phyloP scores from a whole-genome alignment of 2,797 vertebrate genomes.

The Acanthiza pusilla region DNA sequence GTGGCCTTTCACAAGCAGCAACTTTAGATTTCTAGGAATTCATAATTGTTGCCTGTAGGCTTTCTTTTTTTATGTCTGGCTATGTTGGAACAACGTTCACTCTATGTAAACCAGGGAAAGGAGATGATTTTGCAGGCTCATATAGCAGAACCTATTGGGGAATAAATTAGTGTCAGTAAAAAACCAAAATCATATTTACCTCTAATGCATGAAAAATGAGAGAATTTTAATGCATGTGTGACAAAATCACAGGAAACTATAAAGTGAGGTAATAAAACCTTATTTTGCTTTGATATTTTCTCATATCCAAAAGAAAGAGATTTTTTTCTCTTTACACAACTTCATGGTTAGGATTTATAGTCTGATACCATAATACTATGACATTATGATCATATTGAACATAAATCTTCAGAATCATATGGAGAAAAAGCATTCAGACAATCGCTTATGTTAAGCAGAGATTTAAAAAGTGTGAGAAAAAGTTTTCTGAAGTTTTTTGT shows the following conservation, averaged over 20 bases:
- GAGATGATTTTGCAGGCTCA: background rate
- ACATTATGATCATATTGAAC: background rate
- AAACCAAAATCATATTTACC: rapidly evolving
- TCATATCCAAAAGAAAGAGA: background rate
- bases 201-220: background rate
- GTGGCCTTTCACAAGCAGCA: background rate
- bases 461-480: background rate
- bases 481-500: background rate
- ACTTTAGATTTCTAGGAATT: background rate
- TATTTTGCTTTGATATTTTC: background rate
- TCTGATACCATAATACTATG: background rate
- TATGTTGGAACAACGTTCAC: background rate
- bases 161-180: background rate
- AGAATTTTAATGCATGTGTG: background rate
- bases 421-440: background rate
- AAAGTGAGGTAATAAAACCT: background rate
- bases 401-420: background rate
- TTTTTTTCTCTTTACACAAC: background rate
- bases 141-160: background rate
- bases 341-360: background rate
- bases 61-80: background rate
- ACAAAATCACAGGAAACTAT: background rate
- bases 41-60: background rate
- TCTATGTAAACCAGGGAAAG: background rate
- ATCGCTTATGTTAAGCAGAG: background rate